Percentiles rank a stretch among this genome's conserved stretches.
Evolutionary conservation across 2,113 vertebrate species (phyloP).

Genomic region (Syngnathoides biaculeatus): DNA sequence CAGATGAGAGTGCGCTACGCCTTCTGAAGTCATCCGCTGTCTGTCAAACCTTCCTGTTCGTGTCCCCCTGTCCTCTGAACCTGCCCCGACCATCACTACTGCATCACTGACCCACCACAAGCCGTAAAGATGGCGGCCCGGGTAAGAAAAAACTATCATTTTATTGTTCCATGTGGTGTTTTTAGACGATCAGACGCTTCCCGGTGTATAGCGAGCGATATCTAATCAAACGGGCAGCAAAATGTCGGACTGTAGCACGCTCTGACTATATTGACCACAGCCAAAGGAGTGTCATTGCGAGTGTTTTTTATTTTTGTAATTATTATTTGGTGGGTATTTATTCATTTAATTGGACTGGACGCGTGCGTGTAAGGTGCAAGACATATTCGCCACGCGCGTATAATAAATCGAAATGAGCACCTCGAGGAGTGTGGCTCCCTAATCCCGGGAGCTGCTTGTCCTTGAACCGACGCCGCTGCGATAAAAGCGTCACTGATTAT

Average conservation of each 20-base stretch:
- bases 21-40: conserved; percentile 48
- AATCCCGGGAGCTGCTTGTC: conserved; percentile 47
- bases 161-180: not conserved
- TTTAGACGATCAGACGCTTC: not conserved
- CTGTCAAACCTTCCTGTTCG: conserved; percentile 25
- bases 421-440: not conserved
- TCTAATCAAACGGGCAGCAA: conserved; percentile 1
- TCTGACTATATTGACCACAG: not conserved
- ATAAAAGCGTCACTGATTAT: too few species aligned
- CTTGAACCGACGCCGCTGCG: conserved; percentile 44
- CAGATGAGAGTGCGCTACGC: conserved; percentile 33
- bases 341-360: not conserved
- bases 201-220: too few species aligned
- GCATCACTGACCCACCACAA: conserved; percentile 33
- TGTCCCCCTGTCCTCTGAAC: conserved; percentile 25
- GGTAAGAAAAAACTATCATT: conserved; percentile 54
- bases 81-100: conserved; percentile 10
- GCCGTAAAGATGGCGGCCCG: conserved; percentile 73
- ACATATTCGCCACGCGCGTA: not conserved
- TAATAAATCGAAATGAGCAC: not conserved
- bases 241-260: conserved; percentile 29
- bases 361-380: not conserved
- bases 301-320: too few species aligned
- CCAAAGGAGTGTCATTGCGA: conserved; percentile 38
- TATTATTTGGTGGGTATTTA: not conserved